Evolutionary conservation across 2,797 vertebrate genomes (phyloP).

Genomic region (Cyprinella venusta): DNA sequence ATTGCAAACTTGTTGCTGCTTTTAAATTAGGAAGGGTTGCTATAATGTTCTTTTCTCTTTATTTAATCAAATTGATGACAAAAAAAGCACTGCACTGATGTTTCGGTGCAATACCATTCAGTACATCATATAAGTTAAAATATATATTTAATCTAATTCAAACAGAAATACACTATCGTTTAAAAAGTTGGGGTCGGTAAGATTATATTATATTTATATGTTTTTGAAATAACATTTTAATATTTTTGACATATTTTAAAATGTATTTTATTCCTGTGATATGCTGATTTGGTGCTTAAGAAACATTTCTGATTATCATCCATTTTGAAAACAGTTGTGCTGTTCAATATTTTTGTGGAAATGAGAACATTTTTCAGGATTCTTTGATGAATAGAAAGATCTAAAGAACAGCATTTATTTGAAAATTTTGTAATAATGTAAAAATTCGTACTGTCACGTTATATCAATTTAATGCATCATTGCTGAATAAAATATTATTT

Average conservation of each 20-base stretch:
- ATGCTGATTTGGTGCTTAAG: background rate
- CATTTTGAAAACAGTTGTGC: no score
- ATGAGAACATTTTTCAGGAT: background rate
- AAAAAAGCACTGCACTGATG: background rate
- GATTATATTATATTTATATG: no score
- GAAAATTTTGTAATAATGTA: background rate
- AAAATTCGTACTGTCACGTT: no score
- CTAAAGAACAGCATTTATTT: background rate
- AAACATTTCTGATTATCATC: background rate
- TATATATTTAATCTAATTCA: background rate
- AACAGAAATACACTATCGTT: background rate
- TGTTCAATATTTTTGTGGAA: no score
- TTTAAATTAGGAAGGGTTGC: background rate
- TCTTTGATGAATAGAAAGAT: background rate
- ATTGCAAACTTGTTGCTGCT: background rate
- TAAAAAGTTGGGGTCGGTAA: no score
- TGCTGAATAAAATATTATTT: no score
- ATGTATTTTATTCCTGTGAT: background rate
- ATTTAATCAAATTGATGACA: background rate
- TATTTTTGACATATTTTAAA: background rate
- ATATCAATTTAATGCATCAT: no score
- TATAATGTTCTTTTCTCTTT: background rate
- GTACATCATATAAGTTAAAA: background rate
- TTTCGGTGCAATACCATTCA: background rate
- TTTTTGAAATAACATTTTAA: background rate